Percentiles rank a stretch among this genome's conserved stretches.
Conservation (phyloP, 2,113 vertebrate species). For the Caretta caretta region DNA sequence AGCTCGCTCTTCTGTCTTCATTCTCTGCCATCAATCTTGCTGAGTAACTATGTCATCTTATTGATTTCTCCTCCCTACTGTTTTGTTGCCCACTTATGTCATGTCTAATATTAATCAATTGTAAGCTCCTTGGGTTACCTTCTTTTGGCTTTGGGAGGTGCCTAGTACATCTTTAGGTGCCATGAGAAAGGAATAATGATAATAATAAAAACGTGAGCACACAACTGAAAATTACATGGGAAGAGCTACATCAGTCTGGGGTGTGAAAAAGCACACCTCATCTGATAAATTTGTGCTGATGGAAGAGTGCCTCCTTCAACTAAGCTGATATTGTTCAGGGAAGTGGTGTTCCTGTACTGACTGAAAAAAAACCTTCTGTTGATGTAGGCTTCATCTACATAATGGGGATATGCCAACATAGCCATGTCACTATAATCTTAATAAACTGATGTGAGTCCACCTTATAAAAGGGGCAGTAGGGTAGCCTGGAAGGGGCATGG, state of each 20-base stretch:
- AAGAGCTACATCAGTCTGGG: too few species aligned
- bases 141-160: neutral
- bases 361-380: too few species aligned
- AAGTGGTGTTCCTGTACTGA: too few species aligned
- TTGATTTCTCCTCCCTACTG: neutral
- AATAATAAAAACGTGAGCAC: accelerated
- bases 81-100: neutral
- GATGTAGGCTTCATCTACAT: too few species aligned
- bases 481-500: neutral
- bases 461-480: neutral
- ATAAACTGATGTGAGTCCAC: accelerated
- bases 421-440: too few species aligned
- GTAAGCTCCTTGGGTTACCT: neutral
- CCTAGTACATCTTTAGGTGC: accelerated
- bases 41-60: neutral
- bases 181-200: neutral
- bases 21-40: neutral
- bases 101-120: neutral
- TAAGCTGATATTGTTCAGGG: too few species aligned
- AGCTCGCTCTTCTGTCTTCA: neutral
- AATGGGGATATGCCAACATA: too few species aligned
- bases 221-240: too few species aligned
- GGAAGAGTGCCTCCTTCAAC: too few species aligned
- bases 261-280: too few species aligned
- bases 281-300: too few species aligned